Evolutionary conservation across 2,797 vertebrate species (phyloP), one percentile per base, ranked within the genome.

Genomic region (Halcyon chelicuti): DNA sequence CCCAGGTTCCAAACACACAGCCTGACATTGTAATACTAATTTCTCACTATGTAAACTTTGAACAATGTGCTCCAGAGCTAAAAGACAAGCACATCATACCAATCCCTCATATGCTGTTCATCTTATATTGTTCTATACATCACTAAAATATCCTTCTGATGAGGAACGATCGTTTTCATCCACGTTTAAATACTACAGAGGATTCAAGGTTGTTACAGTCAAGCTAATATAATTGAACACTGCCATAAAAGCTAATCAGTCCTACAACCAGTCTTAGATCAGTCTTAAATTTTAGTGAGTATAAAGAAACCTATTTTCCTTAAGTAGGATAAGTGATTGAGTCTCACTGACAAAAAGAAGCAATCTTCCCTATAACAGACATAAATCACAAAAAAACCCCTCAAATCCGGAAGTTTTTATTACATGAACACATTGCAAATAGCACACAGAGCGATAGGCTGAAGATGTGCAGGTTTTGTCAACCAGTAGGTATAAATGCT

Each of bases 201-300:
- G 28, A 75, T 78, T 90, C 83, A 77, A 65, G 61, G 55, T 71
- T 81, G 42, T 65, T 65, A 87, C 40, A 85, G 57, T 67, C 70
- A 82, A 81, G 47, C 17, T 88, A 85, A 92, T 62, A 49, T n/a
- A 88, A 85, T 5, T 62, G 58, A 75, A 74, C 21, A 33, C 60
- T 55, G 35, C 11, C 57, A 67, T 86, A 90, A 92, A 95, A 92
- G 29, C 57, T 58, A 70, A 86, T 80, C 46, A 73, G 77, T 73
- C 81, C 68, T 68, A 91, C 55, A 80, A 74, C 19, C 23, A 72
- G 63, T 14, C n/a, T 47, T 61, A 68, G 35, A 80, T 57, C 63
- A 84, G 63, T 55, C 54, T 89, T 71, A 47, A 26, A 86, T 89
- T 94, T 93, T 42, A 93, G 93, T 86, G 72, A 67, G 68, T 49